Evolutionary conservation across 2,797 vertebrate species (phyloP).

Genomic region (Knipowitschia caucasica): DNA sequence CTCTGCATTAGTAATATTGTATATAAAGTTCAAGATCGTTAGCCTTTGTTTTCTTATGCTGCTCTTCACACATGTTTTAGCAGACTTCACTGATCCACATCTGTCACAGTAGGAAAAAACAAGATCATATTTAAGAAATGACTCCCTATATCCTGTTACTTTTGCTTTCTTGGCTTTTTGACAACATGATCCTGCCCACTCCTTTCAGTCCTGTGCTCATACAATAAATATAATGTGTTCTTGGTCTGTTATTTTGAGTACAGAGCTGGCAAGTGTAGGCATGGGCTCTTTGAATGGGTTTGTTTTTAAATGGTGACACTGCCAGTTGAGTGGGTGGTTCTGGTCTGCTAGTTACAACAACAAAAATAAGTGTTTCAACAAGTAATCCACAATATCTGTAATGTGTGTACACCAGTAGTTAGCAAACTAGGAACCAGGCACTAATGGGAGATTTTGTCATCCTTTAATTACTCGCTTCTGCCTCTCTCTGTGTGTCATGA

Average conservation of each 20-base stretch:
- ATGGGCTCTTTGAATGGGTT: conserved; percentile 30
- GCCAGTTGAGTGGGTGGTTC: conserved; percentile 28
- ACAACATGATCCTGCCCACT: conserved; percentile 27
- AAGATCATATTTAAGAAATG: conserved; percentile 17
- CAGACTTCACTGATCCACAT: conserved; percentile 7
- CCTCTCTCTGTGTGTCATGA: conserved; percentile 38
- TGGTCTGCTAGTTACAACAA: conserved; percentile 36
- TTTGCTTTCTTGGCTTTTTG: conserved; percentile 33
- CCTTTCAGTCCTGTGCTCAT: conserved; percentile 16
- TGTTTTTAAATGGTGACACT: conserved; percentile 38
- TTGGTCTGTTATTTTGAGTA: conserved; percentile 30
- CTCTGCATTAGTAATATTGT: no score
- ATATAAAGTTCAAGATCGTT: no score
- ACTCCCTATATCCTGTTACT: conserved; percentile 21
- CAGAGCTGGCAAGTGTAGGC: conserved; percentile 18
- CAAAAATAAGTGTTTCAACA: conserved; percentile 46
- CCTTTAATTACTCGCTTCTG: conserved; percentile 29
- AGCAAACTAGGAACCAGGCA: no score
- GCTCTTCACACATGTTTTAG: conserved; percentile 10
- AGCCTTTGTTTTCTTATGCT: conserved; percentile 8
- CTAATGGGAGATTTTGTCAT: conserved; percentile 22
- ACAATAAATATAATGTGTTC: conserved; percentile 22
- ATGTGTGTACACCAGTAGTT: no score
- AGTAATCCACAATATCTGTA: conserved; percentile 45
- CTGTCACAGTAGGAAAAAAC: conserved; percentile 29